These are phyloP conservation scores for Echinarachnius parma DNA, from an alignment of 53 echinoderm and acorn worm genomes.

Conservation along the genomic window DNA sequence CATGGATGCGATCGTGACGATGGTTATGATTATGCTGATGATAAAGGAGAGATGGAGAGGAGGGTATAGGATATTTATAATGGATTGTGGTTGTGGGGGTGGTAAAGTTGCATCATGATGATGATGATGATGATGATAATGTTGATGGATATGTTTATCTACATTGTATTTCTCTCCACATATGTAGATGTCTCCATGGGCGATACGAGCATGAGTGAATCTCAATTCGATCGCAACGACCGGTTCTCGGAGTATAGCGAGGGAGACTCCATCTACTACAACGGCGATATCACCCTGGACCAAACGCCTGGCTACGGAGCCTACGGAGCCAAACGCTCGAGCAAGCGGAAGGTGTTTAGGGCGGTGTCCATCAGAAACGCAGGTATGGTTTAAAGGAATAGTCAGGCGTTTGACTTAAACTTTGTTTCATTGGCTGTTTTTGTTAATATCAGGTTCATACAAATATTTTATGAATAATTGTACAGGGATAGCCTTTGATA, in stretches of 20 bases:
- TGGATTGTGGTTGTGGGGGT: neutral
- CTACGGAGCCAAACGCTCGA: slow-evolving; percentile 5
- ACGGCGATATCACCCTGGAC: too few relatives aligned
- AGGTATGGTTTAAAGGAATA: too few relatives aligned
- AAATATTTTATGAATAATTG: too few relatives aligned
- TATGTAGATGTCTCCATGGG: neutral
- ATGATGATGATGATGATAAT: neutral
- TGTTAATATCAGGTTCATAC: too few relatives aligned
- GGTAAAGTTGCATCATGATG: neutral
- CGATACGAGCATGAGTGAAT: neutral
- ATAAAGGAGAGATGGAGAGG: neutral
- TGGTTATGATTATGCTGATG: slow-evolving; percentile 1
- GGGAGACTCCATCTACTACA: slow-evolving; percentile 24
- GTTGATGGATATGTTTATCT: neutral
- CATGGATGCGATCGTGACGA: neutral
- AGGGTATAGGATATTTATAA: neutral
- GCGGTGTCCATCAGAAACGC: slow-evolving; percentile 69
- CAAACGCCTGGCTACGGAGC: slow-evolving; percentile 10
- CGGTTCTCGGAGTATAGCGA: slow-evolving; percentile 28
- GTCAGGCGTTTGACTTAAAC: too few relatives aligned
- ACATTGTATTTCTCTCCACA: too few relatives aligned
- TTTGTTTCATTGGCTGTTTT: too few relatives aligned
- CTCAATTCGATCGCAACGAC: neutral
- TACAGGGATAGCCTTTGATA: too few relatives aligned
- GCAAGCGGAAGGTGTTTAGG: slow-evolving; percentile 45